Base-by-base conservation (phyloP, 2,113 vertebrate species). In the Misgurnus anguillicaudatus region DNA sequence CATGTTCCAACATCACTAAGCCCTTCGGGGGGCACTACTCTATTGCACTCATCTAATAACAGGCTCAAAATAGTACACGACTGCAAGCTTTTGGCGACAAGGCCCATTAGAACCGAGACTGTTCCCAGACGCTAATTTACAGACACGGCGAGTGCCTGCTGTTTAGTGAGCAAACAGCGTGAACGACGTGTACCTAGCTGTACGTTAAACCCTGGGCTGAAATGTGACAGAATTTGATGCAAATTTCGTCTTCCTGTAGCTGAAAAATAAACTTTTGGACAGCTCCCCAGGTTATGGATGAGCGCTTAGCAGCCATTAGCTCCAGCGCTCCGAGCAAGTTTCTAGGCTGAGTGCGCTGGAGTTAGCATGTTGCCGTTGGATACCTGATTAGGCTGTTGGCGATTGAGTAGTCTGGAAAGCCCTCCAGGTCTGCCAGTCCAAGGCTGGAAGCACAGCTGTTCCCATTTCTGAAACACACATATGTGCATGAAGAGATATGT, bases 401-500 rank as follows among this genome's bases (percentile, higher is more conserved):
- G 87, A 92, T 88, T 80, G 93, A 68, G 83, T 89, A 94, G 85
- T 98, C 97, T 89, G 94, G 93, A 91, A 95, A 97, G 82, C 90
- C 92, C 86, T 98, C 97, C 89, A 97, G 91, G 88, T 98, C 97
- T 86, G 91, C 91, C 87, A 95, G 87, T 81, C 96, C 96, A 79
- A 98, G 90, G 89, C 97, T 99, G 86, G 96, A 95, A 73, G 94
- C 90, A 85, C 96, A 98, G 91, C 96, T 98, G 91, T 95, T 96
- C 84, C 95, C 95, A 88, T 96, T 98, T 91, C 96, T 99, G 93
- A 91, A 87, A 82, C 38, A 47, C 72, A 84, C 55, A 81, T 8
- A 74, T 8, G 8, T 4, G 21, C 31, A n/a, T 60, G 5, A 42
- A 48, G 9, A n/a, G 7, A 78, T 58, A 45, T 24, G 19, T 19